phyloP scores from a whole-genome alignment of 2,888 invertebrate species.

The Pristionchus exspectatus region DNA sequence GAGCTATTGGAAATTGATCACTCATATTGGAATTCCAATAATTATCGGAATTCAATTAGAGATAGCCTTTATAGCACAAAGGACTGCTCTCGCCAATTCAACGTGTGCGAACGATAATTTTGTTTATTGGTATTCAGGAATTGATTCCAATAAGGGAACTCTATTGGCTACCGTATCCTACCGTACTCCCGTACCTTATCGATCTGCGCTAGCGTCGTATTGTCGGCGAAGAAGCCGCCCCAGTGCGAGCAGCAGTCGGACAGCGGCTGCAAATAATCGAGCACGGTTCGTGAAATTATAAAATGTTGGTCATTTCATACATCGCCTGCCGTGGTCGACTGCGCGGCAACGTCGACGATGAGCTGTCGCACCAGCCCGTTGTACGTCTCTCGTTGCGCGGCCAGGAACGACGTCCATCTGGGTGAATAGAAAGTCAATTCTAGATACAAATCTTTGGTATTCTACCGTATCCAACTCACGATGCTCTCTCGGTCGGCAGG shows the following conservation, averaged over 20 bases:
- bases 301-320: constrained; percentile 59
- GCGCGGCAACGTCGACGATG: constrained; percentile 64
- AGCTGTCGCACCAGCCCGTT: constrained; percentile 71
- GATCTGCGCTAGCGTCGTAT: constrained; percentile 96
- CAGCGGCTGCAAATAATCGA: constrained; percentile 86
- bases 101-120: too few relatives aligned
- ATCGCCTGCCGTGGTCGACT: constrained; percentile 65
- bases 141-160: too few relatives aligned
- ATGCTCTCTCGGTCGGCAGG: constrained; percentile 69
- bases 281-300: background rate
- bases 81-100: too few relatives aligned
- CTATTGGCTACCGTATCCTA: constrained; percentile 81
- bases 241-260: constrained; percentile 96
- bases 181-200: constrained; percentile 85
- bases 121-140: too few relatives aligned
- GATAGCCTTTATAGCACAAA: too few relatives aligned
- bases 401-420: constrained; percentile 50
- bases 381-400: constrained; percentile 68
- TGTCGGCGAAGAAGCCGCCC: constrained; percentile 96
- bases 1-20: too few relatives aligned
- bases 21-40: too few relatives aligned
- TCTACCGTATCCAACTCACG: constrained; percentile 35
- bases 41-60: too few relatives aligned
- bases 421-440: background rate
- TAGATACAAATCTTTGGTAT: background rate